A percentile compares a stretch with the other conserved stretches of the same genome.
Evolutionary conservation across 2,113 vertebrate genomes (phyloP).

Genomic region (Coregonus clupeaformis): DNA sequence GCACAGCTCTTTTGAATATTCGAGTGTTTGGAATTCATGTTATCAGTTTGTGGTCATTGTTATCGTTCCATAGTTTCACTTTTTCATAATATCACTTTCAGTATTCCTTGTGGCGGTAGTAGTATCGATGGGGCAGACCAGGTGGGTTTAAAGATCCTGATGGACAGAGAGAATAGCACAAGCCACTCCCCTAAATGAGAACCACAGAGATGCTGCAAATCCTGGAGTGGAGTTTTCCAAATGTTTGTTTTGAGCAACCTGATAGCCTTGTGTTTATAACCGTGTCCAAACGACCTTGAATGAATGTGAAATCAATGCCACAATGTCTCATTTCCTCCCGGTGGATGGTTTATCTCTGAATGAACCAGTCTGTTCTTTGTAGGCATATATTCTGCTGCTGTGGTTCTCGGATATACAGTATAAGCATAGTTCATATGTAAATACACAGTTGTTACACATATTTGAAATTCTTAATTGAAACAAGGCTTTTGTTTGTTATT

Average conservation of each 20-base stretch:
- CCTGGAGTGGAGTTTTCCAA: conserved; percentile 29
- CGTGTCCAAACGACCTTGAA: neutral
- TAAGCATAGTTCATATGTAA: too few relatives aligned
- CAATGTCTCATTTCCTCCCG: neutral
- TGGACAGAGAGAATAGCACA: conserved; percentile 24
- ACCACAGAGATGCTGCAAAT: conserved; percentile 18
- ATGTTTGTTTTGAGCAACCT: neutral
- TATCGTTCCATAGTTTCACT: neutral
- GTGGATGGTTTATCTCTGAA: neutral
- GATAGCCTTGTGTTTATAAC: neutral
- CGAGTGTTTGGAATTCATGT: neutral
- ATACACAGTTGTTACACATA: neutral
- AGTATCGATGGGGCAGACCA: conserved; percentile 6
- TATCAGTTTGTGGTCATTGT: neutral
- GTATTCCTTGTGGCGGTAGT: neutral
- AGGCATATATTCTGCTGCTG: too few relatives aligned
- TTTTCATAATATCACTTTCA: neutral
- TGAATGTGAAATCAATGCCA: neutral
- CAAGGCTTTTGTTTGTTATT: neutral
- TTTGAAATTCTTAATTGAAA: neutral
- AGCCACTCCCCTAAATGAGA: conserved; percentile 18
- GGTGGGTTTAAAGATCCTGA: conserved; percentile 36
- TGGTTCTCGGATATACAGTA: too few relatives aligned
- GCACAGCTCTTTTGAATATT: neutral
- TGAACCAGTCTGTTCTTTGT: too few relatives aligned